A percentile compares a stretch with the other conserved stretches of the same genome.
Evolutionary conservation across 1,140 invertebrate genomes (phyloP).

Genomic region (Potamilus streckersoni): DNA sequence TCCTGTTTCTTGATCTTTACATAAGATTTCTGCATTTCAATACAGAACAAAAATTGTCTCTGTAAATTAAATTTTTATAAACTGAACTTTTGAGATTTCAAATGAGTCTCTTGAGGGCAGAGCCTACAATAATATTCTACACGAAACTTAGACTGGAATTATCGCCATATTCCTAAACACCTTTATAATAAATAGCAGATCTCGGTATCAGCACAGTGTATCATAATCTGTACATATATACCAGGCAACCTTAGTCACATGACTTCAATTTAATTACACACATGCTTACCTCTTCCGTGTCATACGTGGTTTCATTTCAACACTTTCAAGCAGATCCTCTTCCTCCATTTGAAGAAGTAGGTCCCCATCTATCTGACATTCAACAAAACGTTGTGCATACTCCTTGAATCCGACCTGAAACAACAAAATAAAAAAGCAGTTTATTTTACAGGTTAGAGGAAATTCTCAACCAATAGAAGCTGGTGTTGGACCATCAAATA

Average conservation of each 20-base stretch:
- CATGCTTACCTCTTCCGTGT: constrained; percentile 80
- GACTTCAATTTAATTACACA: not conserved
- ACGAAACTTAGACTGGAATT: no score
- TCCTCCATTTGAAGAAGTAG: constrained; percentile 92
- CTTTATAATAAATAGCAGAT: not conserved
- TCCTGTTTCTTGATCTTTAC: no score
- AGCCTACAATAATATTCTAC: not conserved
- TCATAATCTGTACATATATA: not conserved
- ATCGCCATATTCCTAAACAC: no score
- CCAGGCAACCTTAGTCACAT: not conserved
- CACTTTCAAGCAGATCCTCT: constrained; percentile 91
- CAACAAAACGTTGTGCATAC: constrained; percentile 85
- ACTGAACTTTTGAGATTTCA: not conserved
- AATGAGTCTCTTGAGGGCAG: no score
- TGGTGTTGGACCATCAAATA: no score
- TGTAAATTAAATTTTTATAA: no score
- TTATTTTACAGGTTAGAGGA: not conserved
- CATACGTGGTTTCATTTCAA: constrained; percentile 94
- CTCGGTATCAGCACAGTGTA: not conserved
- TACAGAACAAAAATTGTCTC: no score
- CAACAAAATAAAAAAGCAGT: constrained; percentile 3
- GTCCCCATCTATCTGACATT: constrained; percentile 98
- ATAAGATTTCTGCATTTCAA: no score
- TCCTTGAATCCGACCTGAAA: constrained; percentile 83
- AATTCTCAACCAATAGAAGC: no score